phyloP scores from a whole-genome alignment of 2,888 invertebrate genomes.

The Liopterus haemorrhoidalis region DNA sequence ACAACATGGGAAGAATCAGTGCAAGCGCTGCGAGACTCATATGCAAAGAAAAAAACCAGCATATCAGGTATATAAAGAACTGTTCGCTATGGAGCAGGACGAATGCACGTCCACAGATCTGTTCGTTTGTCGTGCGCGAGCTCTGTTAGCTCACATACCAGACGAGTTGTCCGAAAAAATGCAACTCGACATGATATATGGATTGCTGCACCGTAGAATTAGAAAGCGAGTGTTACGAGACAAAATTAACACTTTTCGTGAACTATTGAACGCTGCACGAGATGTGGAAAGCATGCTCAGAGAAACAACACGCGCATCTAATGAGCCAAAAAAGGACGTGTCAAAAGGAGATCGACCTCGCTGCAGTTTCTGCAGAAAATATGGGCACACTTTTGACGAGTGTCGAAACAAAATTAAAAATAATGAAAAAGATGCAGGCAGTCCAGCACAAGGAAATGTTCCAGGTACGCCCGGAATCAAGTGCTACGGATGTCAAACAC shows the following conservation, averaged over 20 bases:
- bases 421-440: not conserved
- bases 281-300: conserved; percentile 4
- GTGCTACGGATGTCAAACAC: conserved; percentile 8
- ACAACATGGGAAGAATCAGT: conserved; percentile 16
- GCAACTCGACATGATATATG: conserved; percentile 11
- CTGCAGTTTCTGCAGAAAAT: too few species aligned
- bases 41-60: conserved; percentile 19
- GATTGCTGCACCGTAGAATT: conserved; percentile 8
- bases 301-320: not conserved
- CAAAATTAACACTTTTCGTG: too few species aligned
- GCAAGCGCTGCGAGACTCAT: conserved; percentile 10
- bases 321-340: not conserved
- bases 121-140: conserved; percentile 11
- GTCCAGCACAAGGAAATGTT: not conserved
- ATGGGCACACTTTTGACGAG: not conserved
- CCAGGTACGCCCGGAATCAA: not conserved
- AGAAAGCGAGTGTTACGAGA: conserved; percentile 7
- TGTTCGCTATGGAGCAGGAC: conserved; percentile 11
- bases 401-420: conserved; percentile 4
- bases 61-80: conserved; percentile 8
- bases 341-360: not conserved
- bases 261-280: conserved; percentile 1
- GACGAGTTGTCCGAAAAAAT: conserved; percentile 7
- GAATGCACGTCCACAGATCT: conserved; percentile 6
- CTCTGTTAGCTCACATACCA: conserved; percentile 6